Percentiles rank a stretch among this genome's conserved stretches.
Evolutionary conservation across 2,888 invertebrate species (phyloP).

Genomic region (Papilio elwesi): DNA sequence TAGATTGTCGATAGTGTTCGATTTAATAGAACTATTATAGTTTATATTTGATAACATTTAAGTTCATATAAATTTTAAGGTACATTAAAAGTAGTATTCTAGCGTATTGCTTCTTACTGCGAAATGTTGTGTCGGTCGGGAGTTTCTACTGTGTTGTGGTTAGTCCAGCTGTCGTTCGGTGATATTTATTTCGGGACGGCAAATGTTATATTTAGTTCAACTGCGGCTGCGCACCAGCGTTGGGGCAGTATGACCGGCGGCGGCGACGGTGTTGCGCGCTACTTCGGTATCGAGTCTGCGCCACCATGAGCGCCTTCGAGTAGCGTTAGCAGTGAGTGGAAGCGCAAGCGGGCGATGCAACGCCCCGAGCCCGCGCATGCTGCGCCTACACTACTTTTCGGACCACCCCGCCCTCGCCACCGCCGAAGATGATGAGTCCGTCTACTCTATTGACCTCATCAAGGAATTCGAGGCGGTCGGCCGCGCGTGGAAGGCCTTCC

Average conservation of each 20-base stretch:
- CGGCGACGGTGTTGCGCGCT: constrained; percentile 58
- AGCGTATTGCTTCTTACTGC: background rate
- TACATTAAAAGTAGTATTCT: background rate
- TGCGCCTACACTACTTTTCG: constrained; percentile 93
- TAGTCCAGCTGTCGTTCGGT: constrained; percentile 25
- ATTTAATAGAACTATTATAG: background rate
- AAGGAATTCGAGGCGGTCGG: constrained; percentile 93
- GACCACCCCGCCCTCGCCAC: constrained; percentile 89
- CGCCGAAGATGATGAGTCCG: constrained; percentile 84
- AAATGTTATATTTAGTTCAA: constrained; percentile 40
- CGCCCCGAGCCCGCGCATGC: constrained; percentile 86
- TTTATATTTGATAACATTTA: background rate
- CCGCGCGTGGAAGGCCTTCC: constrained; percentile 90
- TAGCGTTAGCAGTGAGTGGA: constrained; percentile 82
- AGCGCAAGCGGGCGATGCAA: constrained; percentile 77
- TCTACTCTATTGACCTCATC: constrained; percentile 92
- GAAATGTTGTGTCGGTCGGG: constrained; percentile 8
- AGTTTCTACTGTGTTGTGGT: constrained; percentile 24
- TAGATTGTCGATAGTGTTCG: background rate
- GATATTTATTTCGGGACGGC: constrained; percentile 30
- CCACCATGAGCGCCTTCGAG: constrained; percentile 57
- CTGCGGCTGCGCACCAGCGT: constrained; percentile 40
- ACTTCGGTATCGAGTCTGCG: constrained; percentile 54
- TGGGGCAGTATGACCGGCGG: constrained; percentile 62
- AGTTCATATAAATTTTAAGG: background rate